These are phyloP conservation scores for Sprattus sprattus DNA, from an alignment of 2,113 vertebrate species.

Conservation along the genomic window DNA sequence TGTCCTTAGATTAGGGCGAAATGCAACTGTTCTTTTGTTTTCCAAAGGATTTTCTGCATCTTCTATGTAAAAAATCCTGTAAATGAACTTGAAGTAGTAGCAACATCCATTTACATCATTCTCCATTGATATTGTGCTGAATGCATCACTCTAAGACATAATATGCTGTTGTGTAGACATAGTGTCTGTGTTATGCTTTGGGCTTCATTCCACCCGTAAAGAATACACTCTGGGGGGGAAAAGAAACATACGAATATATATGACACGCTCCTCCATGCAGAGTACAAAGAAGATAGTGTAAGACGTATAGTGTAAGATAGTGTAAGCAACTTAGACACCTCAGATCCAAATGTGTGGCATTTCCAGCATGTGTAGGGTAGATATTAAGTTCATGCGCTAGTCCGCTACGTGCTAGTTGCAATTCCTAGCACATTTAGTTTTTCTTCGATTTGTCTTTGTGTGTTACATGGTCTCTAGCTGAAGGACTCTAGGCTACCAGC, in stretches of 20 bases:
- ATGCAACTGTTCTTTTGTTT: neutral
- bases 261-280: neutral
- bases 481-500: neutral
- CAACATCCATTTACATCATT: neutral
- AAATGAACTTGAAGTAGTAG: slow-evolving; percentile 12
- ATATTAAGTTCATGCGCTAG: neutral
- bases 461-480: neutral
- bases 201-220: neutral
- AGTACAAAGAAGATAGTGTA: neutral
- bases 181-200: neutral
- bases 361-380: neutral
- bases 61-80: neutral
- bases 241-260: neutral
- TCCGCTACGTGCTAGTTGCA: neutral
- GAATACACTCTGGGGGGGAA: neutral
- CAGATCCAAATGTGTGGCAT: neutral
- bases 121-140: neutral
- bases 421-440: neutral
- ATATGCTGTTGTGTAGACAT: neutral
- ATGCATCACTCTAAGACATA: neutral
- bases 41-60: neutral
- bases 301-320: no score
- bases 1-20: neutral
- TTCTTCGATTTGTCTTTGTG: neutral
- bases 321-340: neutral